phyloP scores from a whole-genome alignment of 2,797 vertebrate genomes.

The Hippoglossus hippoglossus region DNA sequence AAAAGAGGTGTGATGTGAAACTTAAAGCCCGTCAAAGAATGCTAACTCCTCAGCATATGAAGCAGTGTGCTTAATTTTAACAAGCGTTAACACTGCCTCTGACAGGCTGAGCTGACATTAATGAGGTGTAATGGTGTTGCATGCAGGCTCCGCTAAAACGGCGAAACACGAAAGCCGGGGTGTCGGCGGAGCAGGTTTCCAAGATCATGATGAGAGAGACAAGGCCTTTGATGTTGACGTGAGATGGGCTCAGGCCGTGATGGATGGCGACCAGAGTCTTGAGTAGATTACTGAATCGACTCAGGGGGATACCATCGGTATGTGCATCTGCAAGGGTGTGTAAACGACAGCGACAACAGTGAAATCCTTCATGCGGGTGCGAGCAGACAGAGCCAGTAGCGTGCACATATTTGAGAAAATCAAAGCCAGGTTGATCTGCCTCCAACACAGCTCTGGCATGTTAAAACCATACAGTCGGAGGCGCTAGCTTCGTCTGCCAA shows the following conservation, averaged over 20 bases:
- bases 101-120: conserved; percentile 71
- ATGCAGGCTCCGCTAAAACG: conserved; percentile 31
- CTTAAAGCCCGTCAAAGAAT: conserved; percentile 26
- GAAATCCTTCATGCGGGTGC: conserved; percentile 37
- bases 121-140: conserved; percentile 74
- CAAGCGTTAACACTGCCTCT: conserved; percentile 52
- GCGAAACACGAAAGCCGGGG: conserved; percentile 32
- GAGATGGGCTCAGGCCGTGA: conserved; percentile 49
- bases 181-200: conserved; percentile 51
- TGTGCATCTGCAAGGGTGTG: conserved; percentile 27
- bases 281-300: conserved; percentile 53
- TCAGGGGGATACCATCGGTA: conserved; percentile 26
- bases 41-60: conserved; percentile 22
- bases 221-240: conserved; percentile 64
- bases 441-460: conserved; percentile 27
- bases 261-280: conserved; percentile 49
- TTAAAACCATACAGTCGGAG: conserved; percentile 43
- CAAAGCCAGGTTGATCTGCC: conserved; percentile 50
- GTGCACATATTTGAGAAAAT: conserved; percentile 51
- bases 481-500: conserved; percentile 43
- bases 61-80: conserved; percentile 55
- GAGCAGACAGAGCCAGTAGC: conserved; percentile 35
- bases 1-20: conserved; percentile 3
- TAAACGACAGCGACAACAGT: conserved; percentile 30
- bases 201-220: conserved; percentile 43